Conservation (phyloP, 2,888 invertebrate species). For the Tipula lateralis region DNA sequence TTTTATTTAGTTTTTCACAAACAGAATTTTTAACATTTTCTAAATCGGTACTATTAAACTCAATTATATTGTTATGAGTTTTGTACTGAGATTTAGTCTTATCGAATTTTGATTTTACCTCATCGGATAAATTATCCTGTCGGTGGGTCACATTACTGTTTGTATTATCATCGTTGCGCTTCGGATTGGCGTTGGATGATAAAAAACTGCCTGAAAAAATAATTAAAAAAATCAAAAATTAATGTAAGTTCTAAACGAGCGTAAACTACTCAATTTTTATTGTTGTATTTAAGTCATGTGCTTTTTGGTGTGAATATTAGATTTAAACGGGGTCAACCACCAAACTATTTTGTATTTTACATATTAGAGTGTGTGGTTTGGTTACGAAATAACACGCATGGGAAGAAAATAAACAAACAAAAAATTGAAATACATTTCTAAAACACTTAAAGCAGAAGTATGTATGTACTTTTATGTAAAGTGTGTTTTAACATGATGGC, state of each 20-base stretch:
- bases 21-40: conserved; percentile 36
- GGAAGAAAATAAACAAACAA: not conserved
- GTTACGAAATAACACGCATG: not conserved
- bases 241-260: not conserved
- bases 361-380: not conserved
- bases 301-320: not conserved
- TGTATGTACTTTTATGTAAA: not conserved
- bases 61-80: not conserved
- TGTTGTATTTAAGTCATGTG: not conserved
- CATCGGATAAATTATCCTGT: not conserved
- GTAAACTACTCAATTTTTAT: not conserved
- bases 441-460: conserved; percentile 5
- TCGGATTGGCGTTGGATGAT: not conserved
- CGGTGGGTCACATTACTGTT: not conserved
- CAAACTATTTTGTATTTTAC: not conserved
- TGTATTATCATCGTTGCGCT: not conserved
- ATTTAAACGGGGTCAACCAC: not conserved
- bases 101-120: conserved; percentile 6
- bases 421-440: not conserved
- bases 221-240: not conserved
- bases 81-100: conserved; percentile 5
- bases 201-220: not conserved
- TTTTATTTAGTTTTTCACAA: conserved; percentile 39
- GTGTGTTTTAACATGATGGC: not conserved
- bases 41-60: conserved; percentile 26